Evolutionary conservation across 2,888 invertebrate species (phyloP).

Genomic region (Polymixis lichenea): DNA sequence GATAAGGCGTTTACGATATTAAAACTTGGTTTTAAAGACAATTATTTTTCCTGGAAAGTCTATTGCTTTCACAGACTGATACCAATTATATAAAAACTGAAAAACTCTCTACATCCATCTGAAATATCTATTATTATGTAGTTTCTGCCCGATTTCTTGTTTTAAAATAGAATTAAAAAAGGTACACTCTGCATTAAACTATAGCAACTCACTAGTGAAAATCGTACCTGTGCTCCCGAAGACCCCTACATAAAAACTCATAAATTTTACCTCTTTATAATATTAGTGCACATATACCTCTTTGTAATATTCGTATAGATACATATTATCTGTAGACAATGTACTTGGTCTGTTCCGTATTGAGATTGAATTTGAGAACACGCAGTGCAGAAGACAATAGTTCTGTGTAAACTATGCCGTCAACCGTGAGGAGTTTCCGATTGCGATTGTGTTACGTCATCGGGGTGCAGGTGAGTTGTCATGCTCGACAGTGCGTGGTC

Average conservation of each 20-base stretch:
- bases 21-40: not conserved
- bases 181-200: too few species aligned
- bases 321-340: too few species aligned
- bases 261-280: not conserved
- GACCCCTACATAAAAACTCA: not conserved
- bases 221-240: not conserved
- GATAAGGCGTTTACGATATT: not conserved
- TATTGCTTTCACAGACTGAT: not conserved
- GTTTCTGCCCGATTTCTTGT: not conserved
- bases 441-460: constrained; percentile 13
- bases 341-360: not conserved
- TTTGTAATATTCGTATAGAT: not conserved
- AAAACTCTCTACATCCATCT: too few species aligned
- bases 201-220: too few species aligned
- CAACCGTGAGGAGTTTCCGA: not conserved
- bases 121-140: not conserved
- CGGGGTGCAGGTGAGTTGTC: constrained; percentile 16
- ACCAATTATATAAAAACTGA: not conserved
- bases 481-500: constrained; percentile 26
- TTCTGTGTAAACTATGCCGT: not conserved
- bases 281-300: not conserved
- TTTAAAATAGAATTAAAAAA: too few species aligned
- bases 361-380: not conserved
- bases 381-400: not conserved
- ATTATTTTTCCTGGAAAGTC: too few species aligned